Evolutionary conservation across 2,888 invertebrate species (phyloP).

Genomic region (Phyllotreta cruciferae): DNA sequence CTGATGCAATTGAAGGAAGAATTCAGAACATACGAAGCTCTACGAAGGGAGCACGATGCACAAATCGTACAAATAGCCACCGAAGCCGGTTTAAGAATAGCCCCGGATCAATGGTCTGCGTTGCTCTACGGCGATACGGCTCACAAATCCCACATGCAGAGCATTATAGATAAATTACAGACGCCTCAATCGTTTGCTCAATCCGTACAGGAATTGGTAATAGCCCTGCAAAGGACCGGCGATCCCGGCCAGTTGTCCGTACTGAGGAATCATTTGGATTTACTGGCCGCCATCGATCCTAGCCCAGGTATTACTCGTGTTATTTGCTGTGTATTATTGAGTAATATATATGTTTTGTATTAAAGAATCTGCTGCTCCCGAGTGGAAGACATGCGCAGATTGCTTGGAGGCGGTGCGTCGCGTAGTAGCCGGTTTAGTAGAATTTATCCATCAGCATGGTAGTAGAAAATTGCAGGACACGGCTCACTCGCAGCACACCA

Average conservation of each 20-base stretch:
- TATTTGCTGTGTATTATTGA: neutral
- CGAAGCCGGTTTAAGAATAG: conserved; percentile 94
- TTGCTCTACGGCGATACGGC: conserved; percentile 93
- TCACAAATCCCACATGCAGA: conserved; percentile 98
- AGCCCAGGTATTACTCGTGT: conserved; percentile 74
- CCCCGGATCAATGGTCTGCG: conserved; percentile 98
- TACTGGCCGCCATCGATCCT: conserved; percentile 86
- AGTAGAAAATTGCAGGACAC: conserved; percentile 70
- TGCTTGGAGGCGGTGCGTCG: conserved; percentile 73
- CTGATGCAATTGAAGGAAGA: conserved; percentile 98
- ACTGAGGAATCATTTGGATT: conserved; percentile 80
- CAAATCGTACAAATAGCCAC: conserved; percentile 99
- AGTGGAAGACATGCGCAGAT: conserved; percentile 70
- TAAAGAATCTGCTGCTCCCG: conserved; percentile 67
- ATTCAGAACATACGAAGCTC: conserved; percentile 91
- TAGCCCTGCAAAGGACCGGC: conserved; percentile 86
- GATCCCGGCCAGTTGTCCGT: conserved; percentile 85
- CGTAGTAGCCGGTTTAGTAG: conserved; percentile 79
- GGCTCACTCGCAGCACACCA: conserved; percentile 68
- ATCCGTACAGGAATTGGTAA: conserved; percentile 89
- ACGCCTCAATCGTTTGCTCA: conserved; percentile 92
- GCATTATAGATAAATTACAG: conserved; percentile 88
- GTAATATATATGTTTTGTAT: conserved; percentile 24
- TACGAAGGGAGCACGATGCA: conserved; percentile 95
- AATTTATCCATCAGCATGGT: conserved; percentile 79